Evolutionary conservation across 92 coral and sea anemone species (phyloP).

Genomic region (Porites lobata): DNA sequence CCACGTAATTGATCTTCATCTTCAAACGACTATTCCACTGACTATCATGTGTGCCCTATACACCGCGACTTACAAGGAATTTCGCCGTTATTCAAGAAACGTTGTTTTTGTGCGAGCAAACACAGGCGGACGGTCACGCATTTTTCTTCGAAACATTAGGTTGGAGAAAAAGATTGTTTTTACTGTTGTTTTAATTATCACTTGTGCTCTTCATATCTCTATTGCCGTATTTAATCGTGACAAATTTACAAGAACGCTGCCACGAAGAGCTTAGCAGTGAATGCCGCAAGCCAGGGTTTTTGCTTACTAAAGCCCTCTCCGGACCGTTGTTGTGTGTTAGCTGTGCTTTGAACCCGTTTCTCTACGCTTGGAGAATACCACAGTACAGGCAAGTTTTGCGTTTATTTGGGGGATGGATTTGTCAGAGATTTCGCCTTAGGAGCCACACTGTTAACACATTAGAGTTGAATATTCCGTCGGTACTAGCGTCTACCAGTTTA

Average conservation of each 20-base stretch:
- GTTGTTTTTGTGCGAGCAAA: constrained; percentile 43
- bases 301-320: constrained; percentile 39
- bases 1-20: constrained; percentile 67
- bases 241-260: constrained; percentile 44
- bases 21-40: constrained; percentile 77
- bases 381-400: too few relatives aligned
- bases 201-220: constrained; percentile 70
- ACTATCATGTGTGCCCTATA: constrained; percentile 32
- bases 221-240: constrained; percentile 64
- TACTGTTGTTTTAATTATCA: constrained; percentile 54
- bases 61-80: constrained; percentile 66
- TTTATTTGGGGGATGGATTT: too few relatives aligned
- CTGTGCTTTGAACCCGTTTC: too few relatives aligned
- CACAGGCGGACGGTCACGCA: constrained; percentile 9
- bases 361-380: too few relatives aligned
- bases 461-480: too few relatives aligned
- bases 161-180: constrained; percentile 68
- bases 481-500: too few relatives aligned
- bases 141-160: constrained; percentile 39
- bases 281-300: constrained; percentile 10
- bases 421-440: too few relatives aligned
- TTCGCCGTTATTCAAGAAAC: constrained; percentile 75
- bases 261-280: constrained; percentile 7
- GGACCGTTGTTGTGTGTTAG: constrained; percentile 59
- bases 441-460: too few relatives aligned